These are phyloP conservation scores for Ovibos moschatus DNA, from an alignment of 2,113 vertebrate genomes.

Conservation along the genomic window DNA sequence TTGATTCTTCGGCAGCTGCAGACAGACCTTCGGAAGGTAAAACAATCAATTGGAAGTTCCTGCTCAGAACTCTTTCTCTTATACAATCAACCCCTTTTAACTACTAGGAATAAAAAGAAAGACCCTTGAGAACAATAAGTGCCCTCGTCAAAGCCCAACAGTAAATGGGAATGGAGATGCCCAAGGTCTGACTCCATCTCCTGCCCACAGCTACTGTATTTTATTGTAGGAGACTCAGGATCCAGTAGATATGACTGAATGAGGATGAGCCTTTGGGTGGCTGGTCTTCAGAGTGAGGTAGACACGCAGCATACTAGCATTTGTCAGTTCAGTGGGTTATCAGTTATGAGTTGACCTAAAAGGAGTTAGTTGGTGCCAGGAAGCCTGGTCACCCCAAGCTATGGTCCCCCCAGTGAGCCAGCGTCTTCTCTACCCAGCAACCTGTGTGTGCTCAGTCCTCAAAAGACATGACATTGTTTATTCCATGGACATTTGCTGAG, in stretches of 20 bases:
- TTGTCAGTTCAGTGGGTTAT: background rate
- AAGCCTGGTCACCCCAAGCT: background rate
- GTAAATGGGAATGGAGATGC: background rate
- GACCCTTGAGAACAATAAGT: background rate
- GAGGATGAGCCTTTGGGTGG: background rate
- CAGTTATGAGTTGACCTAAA: background rate
- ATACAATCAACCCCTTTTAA: background rate
- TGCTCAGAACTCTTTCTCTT: background rate
- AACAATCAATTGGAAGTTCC: accelerated
- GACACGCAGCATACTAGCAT: accelerated
- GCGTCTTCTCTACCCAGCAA: background rate
- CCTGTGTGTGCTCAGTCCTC: accelerated
- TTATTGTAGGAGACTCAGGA: background rate
- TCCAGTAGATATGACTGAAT: too few species aligned
- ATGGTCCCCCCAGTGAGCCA: accelerated
- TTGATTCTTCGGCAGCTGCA: constrained; percentile 95
- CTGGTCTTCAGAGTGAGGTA: background rate
- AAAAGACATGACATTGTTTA: background rate
- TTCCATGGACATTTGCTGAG: too few species aligned
- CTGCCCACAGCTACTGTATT: background rate
- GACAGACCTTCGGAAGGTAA: constrained; percentile 94
- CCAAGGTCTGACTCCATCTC: background rate
- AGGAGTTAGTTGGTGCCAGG: background rate
- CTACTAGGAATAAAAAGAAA: background rate
- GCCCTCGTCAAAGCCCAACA: background rate